A percentile compares a stretch with the other conserved stretches of the same genome.
These are phyloP conservation scores for Stercorarius parasiticus DNA, from an alignment of 2,113 vertebrate species.

Conservation along the genomic window DNA sequence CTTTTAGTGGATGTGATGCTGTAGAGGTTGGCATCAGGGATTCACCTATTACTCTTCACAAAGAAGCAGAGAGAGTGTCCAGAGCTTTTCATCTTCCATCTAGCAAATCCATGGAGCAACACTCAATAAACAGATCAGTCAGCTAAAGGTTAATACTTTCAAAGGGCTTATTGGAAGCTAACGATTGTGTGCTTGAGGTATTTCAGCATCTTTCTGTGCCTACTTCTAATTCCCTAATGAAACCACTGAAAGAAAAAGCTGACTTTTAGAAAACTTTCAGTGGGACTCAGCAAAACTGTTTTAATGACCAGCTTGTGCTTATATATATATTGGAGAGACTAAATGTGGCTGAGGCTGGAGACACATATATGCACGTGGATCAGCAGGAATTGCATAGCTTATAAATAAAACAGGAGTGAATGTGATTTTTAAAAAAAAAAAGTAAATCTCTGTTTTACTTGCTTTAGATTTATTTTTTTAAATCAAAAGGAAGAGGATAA, in stretches of 20 bases:
- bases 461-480: neutral
- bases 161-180: neutral
- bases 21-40: too few relatives aligned
- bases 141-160: neutral
- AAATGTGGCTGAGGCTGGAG: neutral
- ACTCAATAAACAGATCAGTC: neutral
- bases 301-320: neutral
- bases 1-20: neutral
- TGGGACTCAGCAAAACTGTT: neutral
- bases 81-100: neutral
- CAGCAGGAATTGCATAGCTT: neutral
- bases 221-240: neutral
- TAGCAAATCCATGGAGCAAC: neutral
- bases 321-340: neutral
- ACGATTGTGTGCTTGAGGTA: neutral
- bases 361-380: accelerated
- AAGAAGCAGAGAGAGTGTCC: accelerated
- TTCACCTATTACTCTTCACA: neutral
- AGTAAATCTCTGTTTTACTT: neutral
- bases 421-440: too few relatives aligned
- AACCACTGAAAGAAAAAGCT: neutral
- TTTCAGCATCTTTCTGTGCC: neutral
- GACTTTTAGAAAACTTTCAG: neutral
- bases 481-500: neutral
- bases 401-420: neutral